Conservation (phyloP, 2,113 vertebrate species). For the Pavo muticus region DNA sequence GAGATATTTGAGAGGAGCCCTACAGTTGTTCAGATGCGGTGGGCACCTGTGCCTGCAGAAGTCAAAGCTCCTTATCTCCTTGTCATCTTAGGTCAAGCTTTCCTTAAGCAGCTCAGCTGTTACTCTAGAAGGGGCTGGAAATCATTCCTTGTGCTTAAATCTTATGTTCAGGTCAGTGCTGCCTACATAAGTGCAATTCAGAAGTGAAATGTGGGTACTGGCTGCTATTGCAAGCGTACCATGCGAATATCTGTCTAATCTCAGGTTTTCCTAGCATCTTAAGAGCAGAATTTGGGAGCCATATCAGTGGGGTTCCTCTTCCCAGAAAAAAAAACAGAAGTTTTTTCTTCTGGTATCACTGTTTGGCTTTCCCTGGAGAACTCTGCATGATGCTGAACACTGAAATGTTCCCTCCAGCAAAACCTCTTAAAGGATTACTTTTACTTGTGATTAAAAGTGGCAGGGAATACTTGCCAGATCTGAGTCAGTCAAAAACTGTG, state of each 20-base stretch:
- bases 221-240: background rate
- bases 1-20: background rate
- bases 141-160: background rate
- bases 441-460: conserved; percentile 38
- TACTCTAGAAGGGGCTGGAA: background rate
- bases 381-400: background rate
- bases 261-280: background rate
- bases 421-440: conserved; percentile 59
- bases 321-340: too few relatives aligned
- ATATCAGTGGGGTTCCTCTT: background rate
- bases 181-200: background rate
- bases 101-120: background rate
- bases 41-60: background rate
- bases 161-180: background rate
- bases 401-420: conserved; percentile 35
- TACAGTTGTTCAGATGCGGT: background rate
- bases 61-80: background rate
- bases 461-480: conserved; percentile 8
- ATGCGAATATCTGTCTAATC: background rate
- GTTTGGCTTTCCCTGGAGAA: conserved; percentile 15
- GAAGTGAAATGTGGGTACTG: background rate
- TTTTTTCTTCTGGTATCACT: background rate
- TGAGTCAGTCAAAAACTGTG: background rate
- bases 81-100: background rate
- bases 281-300: background rate